A percentile compares a stretch with the other conserved stretches of the same genome.
phyloP scores from a whole-genome alignment of 2,113 vertebrate species.

The Cygnus atratus region DNA sequence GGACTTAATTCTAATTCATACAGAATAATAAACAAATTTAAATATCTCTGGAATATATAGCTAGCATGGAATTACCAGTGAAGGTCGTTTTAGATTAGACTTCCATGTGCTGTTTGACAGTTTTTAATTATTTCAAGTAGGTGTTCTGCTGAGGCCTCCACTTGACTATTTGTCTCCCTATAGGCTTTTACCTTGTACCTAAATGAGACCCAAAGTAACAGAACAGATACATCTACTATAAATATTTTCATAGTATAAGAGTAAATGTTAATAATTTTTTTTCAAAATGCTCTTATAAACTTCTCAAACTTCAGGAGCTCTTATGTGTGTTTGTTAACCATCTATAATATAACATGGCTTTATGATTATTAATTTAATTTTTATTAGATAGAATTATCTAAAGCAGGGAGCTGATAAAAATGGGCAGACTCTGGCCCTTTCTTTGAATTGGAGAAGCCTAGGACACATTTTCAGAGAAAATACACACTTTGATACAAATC shows the following conservation, averaged over 20 bases:
- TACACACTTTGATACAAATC: neutral
- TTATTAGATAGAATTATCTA: neutral
- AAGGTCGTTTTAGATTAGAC: neutral
- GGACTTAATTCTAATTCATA: neutral
- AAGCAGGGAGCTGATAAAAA: neutral
- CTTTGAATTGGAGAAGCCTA: neutral
- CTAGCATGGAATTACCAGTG: neutral
- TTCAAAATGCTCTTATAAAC: neutral
- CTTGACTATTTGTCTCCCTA: neutral
- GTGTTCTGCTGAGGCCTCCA: neutral
- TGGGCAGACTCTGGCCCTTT: neutral
- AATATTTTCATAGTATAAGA: neutral
- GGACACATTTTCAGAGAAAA: neutral
- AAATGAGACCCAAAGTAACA: neutral
- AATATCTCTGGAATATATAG: neutral
- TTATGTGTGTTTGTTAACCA: neutral
- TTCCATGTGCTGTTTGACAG: neutral
- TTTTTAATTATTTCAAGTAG: neutral
- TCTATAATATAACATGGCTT: neutral
- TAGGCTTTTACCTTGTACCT: neutral
- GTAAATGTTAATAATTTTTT: neutral
- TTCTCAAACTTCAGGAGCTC: neutral
- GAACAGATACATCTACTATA: neutral
- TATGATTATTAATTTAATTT: neutral
- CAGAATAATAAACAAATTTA: neutral